These are phyloP conservation scores for Crypturellus tataupa DNA, from an alignment of 2,797 vertebrate species.

Conservation along the genomic window DNA sequence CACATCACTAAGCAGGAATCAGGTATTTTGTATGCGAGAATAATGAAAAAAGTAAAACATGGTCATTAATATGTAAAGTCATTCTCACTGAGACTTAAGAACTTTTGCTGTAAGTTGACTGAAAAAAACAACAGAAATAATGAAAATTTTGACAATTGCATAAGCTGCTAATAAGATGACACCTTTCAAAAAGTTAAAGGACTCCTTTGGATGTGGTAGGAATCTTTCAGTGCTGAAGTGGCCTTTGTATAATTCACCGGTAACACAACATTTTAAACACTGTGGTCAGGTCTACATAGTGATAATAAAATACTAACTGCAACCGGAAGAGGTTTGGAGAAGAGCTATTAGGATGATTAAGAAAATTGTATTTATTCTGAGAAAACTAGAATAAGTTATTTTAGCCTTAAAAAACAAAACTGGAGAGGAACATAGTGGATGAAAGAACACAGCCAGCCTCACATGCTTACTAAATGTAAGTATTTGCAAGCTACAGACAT, in stretches of 20 bases:
- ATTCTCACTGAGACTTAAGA: background rate
- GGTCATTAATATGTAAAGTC: background rate
- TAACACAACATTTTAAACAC: background rate
- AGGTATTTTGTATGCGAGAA: background rate
- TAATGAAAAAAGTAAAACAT: background rate
- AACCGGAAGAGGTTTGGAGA: background rate
- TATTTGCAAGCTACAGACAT: background rate
- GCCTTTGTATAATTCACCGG: background rate
- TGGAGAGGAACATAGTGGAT: background rate
- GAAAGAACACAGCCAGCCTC: background rate
- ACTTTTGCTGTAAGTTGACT: background rate
- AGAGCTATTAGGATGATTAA: background rate
- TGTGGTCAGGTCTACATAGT: background rate
- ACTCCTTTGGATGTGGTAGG: background rate
- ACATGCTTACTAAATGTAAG: background rate
- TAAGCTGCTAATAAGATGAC: background rate
- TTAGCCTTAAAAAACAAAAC: background rate
- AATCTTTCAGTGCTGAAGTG: background rate
- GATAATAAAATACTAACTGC: background rate
- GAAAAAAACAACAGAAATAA: background rate
- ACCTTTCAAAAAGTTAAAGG: background rate
- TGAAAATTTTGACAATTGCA: background rate
- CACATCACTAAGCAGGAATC: background rate
- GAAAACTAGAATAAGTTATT: background rate
- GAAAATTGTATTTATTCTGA: background rate